Conservation (phyloP, 1,140 invertebrate genomes). For the Diorhabda elongata region DNA sequence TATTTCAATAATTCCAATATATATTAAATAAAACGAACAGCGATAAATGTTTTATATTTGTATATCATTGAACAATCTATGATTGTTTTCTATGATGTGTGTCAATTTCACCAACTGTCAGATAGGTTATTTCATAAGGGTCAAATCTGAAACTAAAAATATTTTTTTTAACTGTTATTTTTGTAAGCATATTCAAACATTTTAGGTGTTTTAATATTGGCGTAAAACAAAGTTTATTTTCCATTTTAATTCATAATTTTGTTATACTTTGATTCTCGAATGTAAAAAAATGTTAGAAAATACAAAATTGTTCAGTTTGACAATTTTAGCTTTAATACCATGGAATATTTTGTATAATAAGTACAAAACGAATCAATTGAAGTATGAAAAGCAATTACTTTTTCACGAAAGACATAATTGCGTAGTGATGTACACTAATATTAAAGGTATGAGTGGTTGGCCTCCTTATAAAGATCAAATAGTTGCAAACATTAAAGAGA, state of each 20-base stretch:
- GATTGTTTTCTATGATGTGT: not conserved
- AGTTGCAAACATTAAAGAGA: conserved; percentile 13
- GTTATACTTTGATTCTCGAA: no score
- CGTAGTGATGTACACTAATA: conserved; percentile 24
- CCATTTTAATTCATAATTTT: no score
- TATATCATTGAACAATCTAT: not conserved
- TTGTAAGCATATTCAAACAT: no score
- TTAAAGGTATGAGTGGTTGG: conserved; percentile 25
- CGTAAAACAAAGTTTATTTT: no score
- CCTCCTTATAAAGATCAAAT: conserved; percentile 18
- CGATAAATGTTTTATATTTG: not conserved
- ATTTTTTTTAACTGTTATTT: no score
- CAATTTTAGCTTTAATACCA: conserved; percentile 8
- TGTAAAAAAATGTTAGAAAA: no score
- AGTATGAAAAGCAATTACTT: conserved; percentile 20
- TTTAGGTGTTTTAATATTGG: no score
- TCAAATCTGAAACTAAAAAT: not conserved
- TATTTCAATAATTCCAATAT: not conserved
- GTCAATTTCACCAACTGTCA: not conserved
- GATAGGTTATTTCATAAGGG: not conserved
- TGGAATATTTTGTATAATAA: conserved; percentile 22
- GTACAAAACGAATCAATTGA: conserved; percentile 12
- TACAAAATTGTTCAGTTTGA: not conserved
- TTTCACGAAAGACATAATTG: conserved; percentile 29
- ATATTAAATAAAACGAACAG: not conserved